Percentiles rank a stretch among this genome's conserved stretches.
phyloP scores from a whole-genome alignment of 1,140 invertebrate species.

The Drosophila tani region DNA sequence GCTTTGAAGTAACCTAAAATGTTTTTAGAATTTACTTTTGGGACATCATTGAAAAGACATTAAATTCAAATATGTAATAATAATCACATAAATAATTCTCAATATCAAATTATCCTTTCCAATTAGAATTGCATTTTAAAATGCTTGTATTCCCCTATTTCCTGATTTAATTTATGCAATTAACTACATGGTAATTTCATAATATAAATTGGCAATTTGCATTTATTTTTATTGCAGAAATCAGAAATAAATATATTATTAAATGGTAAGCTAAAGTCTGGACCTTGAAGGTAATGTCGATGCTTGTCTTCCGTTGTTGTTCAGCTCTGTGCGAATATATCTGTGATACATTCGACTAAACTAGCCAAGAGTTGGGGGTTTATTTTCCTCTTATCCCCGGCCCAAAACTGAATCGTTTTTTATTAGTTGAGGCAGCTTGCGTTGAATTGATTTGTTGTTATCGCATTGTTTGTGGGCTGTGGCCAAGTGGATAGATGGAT shows the following conservation, averaged over 20 bases:
- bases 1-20: no score
- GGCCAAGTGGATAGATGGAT: conserved; percentile 61
- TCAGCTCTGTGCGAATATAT: conserved; percentile 18
- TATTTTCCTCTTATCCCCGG: conserved; percentile 9
- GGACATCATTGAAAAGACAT: no score
- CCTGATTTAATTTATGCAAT: not conserved
- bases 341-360: conserved; percentile 38
- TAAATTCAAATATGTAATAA: no score
- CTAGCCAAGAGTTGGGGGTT: conserved; percentile 41
- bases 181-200: not conserved
- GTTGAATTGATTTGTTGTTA: conserved; percentile 83
- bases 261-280: conserved; percentile 4
- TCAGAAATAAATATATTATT: not conserved
- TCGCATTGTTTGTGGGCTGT: conserved; percentile 72
- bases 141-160: not conserved
- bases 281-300: not conserved
- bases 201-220: not conserved
- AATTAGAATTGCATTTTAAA: not conserved
- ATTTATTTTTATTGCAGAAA: not conserved
- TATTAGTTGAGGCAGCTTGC: conserved; percentile 83
- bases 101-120: no score
- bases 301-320: conserved; percentile 21
- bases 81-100: no score
- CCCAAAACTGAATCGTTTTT: conserved; percentile 66
- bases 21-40: no score